phyloP scores from a whole-genome alignment of 2,888 invertebrate species.

The Oeneis ivallda region DNA sequence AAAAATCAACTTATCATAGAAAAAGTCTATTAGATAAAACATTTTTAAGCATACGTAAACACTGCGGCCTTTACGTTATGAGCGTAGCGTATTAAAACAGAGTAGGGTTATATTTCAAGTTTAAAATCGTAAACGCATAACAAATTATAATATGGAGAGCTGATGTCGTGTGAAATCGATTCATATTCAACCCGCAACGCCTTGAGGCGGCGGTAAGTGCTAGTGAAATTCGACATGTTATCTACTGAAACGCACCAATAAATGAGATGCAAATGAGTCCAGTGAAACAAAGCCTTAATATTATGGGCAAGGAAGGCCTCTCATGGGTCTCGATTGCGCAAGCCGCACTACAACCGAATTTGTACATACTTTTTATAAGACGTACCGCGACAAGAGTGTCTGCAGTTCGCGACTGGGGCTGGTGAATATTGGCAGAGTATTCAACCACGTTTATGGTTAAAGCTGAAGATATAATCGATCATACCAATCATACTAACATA shows the following conservation, averaged over 20 bases:
- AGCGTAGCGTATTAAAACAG: constrained; percentile 16
- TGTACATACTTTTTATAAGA: neutral
- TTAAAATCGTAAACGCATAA: constrained; percentile 15
- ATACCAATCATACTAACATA: no score
- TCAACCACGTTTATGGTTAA: no score
- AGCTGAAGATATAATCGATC: no score
- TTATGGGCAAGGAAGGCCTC: constrained; percentile 32
- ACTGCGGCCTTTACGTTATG: neutral
- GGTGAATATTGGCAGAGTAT: neutral
- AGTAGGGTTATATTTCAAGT: constrained; percentile 66
- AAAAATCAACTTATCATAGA: neutral
- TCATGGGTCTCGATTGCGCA: neutral
- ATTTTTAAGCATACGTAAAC: constrained; percentile 26
- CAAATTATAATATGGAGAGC: constrained; percentile 25
- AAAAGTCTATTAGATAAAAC: constrained; percentile 34
- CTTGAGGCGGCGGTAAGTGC: constrained; percentile 58
- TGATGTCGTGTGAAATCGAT: constrained; percentile 64
- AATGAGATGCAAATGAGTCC: constrained; percentile 75
- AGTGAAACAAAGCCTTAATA: constrained; percentile 63
- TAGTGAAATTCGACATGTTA: constrained; percentile 74
- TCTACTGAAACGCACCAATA: constrained; percentile 69
- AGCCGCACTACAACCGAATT: neutral
- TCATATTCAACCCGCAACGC: constrained; percentile 60
- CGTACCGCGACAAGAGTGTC: neutral
- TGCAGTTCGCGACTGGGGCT: neutral